Percentiles rank a stretch among this genome's conserved stretches.
Evolutionary conservation across 92 coral and sea anemone genomes (phyloP).

Genomic region (Bergia sp.): DNA sequence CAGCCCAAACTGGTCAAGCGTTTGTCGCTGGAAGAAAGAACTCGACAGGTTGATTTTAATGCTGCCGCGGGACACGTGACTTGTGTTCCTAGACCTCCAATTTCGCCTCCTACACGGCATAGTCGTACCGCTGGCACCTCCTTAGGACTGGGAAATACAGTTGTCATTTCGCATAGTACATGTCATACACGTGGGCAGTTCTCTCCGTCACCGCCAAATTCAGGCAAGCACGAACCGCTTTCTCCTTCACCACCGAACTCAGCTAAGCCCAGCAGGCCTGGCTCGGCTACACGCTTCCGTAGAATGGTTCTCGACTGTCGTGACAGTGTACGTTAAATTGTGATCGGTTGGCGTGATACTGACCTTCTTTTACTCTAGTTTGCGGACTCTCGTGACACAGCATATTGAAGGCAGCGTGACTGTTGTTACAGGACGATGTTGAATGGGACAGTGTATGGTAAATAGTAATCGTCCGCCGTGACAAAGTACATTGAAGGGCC

Average conservation of each 20-base stretch:
- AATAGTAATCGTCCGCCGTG: too few species aligned
- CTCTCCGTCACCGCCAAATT: conserved; percentile 70
- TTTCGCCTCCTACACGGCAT: conserved; percentile 62
- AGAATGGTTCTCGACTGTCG: conserved; percentile 81
- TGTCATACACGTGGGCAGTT: conserved; percentile 44
- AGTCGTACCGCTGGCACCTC: conserved; percentile 11
- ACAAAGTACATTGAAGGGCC: too few species aligned
- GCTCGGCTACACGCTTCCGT: conserved; percentile 84
- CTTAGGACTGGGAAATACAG: neutral
- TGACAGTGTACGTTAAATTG: conserved; percentile 37
- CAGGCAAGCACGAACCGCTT: conserved; percentile 49
- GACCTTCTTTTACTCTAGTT: neutral
- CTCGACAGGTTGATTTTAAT: neutral
- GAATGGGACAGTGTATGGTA: too few species aligned
- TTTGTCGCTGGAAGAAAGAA: conserved; percentile 53
- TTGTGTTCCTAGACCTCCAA: conserved; percentile 63
- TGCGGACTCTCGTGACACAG: neutral
- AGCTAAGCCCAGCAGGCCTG: conserved; percentile 76
- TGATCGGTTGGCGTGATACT: neutral
- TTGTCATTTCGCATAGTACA: conserved; percentile 5
- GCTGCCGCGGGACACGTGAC: conserved; percentile 43
- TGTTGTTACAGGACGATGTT: neutral
- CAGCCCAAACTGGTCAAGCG: neutral
- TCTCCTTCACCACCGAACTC: conserved; percentile 95
- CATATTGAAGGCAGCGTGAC: neutral